phyloP scores from a whole-genome alignment of 2,888 invertebrate genomes.

The Diabrotica balteata region DNA sequence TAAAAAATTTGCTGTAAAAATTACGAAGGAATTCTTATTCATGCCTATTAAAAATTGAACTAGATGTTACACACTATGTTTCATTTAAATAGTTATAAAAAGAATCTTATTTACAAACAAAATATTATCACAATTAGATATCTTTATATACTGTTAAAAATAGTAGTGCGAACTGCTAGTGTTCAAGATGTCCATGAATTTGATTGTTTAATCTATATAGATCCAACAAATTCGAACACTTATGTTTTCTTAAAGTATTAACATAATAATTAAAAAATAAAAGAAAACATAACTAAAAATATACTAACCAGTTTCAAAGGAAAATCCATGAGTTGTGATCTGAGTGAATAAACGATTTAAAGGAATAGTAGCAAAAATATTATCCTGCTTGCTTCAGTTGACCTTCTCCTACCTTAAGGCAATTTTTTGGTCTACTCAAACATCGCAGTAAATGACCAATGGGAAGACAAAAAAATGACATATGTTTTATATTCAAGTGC shows the following conservation, averaged over 20 bases:
- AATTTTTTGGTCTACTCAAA: slow-evolving; percentile 44
- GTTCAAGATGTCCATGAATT: no score
- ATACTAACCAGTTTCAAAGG: slow-evolving; percentile 55
- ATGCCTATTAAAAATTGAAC: no score
- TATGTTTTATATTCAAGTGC: slow-evolving; percentile 44
- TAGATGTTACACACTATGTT: no score
- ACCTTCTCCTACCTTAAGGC: slow-evolving; percentile 46
- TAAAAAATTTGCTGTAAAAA: no score
- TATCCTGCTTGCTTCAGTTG: slow-evolving; percentile 55
- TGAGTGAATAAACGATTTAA: slow-evolving; percentile 46
- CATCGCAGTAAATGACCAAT: slow-evolving; percentile 49
- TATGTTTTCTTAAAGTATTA: neutral
- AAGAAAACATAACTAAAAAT: slow-evolving; percentile 15
- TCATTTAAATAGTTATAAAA: no score
- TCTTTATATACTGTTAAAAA: no score
- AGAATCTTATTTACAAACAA: no score
- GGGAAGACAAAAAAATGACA: slow-evolving; percentile 54
- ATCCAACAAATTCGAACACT: no score
- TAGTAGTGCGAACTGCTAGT: no score
- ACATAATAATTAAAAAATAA: slow-evolving; percentile 3
- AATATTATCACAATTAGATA: no score
- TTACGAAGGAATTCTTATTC: no score
- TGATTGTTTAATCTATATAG: no score
- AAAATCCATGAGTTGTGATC: slow-evolving; percentile 50
- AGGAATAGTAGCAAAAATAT: slow-evolving; percentile 49